Evolutionary conservation across 2,113 vertebrate species (phyloP).

Genomic region (Jaculus jaculus): DNA sequence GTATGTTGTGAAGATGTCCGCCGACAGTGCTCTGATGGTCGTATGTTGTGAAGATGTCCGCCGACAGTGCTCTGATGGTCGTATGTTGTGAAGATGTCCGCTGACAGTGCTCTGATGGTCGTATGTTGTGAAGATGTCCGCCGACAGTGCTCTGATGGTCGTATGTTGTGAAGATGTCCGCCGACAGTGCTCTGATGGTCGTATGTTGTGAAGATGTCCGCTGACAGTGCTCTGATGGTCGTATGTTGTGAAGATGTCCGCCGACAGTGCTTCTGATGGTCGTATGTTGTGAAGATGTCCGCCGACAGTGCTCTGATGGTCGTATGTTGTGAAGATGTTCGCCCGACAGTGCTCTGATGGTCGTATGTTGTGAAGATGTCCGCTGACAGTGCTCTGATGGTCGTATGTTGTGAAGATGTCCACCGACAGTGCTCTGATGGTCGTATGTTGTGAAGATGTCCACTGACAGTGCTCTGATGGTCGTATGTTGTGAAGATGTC

Average conservation of each 20-base stretch:
- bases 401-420: neutral
- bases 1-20: neutral
- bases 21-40: too few species aligned
- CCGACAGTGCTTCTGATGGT: too few species aligned
- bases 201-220: neutral
- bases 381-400: too few species aligned
- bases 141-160: too few species aligned
- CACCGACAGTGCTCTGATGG: too few species aligned
- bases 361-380: neutral
- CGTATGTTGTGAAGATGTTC: neutral
- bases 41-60: neutral
- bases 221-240: too few species aligned
- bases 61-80: too few species aligned
- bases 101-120: too few species aligned
- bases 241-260: neutral
- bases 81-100: neutral
- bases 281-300: neutral
- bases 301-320: too few species aligned
- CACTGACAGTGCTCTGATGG: too few species aligned
- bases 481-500: neutral
- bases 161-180: neutral
- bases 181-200: too few species aligned
- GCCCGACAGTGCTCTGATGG: too few species aligned
- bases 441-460: neutral
- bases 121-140: neutral